Conservation (phyloP, 2,797 vertebrate species). For the Pangasius djambal region DNA sequence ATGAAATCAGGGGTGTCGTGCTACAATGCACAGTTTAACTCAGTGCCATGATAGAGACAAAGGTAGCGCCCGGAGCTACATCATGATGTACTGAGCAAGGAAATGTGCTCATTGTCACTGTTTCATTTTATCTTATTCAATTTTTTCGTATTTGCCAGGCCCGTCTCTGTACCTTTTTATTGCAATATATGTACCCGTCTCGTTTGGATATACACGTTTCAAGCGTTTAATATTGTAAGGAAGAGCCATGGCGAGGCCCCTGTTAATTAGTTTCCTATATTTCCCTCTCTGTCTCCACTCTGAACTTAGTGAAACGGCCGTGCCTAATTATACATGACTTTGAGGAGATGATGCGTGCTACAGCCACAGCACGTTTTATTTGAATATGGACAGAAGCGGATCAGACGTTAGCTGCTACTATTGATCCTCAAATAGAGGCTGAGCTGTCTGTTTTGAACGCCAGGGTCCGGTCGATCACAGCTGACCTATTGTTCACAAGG, state of each 20-base stretch:
- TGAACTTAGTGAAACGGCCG: constrained; percentile 57
- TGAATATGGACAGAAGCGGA: constrained; percentile 74
- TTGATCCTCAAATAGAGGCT: constrained; percentile 74
- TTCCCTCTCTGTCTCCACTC: constrained; percentile 50
- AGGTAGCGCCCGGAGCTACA: constrained; percentile 76
- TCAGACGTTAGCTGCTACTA: constrained; percentile 76
- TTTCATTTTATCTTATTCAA: constrained; percentile 71
- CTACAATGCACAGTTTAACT: constrained; percentile 80
- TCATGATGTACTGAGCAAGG: constrained; percentile 68
- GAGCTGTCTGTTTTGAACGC: constrained; percentile 66
- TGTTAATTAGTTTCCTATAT: constrained; percentile 66
- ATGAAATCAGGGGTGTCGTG: constrained; percentile 80
- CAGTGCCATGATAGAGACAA: constrained; percentile 77
- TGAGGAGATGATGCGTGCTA: constrained; percentile 66
- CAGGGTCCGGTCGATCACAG: constrained; percentile 69
- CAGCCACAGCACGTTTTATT: constrained; percentile 66
- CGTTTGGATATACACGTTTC: constrained; percentile 46
- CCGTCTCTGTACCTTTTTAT: constrained; percentile 60
- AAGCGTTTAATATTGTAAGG: constrained; percentile 56
- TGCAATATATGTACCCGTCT: constrained; percentile 54
- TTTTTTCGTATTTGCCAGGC: constrained; percentile 68
- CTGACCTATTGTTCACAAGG: constrained; percentile 72
- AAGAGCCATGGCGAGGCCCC: constrained; percentile 46
- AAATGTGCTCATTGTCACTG: constrained; percentile 62
- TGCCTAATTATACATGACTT: constrained; percentile 71